phyloP scores from a whole-genome alignment of 2,888 invertebrate species.

The Drosophila anceps region DNA sequence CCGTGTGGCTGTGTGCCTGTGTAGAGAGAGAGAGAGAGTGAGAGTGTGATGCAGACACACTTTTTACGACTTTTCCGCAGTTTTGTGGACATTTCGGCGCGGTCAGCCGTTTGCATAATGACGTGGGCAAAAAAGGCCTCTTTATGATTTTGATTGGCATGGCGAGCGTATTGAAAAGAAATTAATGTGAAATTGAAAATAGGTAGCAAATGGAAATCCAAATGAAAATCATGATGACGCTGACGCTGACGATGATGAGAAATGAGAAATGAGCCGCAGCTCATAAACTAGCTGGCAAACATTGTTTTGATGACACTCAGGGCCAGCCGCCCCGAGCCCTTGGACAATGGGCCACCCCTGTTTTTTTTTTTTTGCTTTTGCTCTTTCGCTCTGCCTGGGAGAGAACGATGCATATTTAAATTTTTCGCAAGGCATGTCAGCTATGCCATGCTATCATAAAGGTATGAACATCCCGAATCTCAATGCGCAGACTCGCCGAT shows the following conservation, averaged over 20 bases:
- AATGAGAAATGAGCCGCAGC: constrained; percentile 65
- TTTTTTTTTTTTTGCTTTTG: neutral
- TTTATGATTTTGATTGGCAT: constrained; percentile 49
- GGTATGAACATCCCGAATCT: constrained; percentile 45
- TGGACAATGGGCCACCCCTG: constrained; percentile 52
- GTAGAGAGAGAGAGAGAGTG: neutral
- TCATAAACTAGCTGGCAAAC: constrained; percentile 78
- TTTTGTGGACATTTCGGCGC: constrained; percentile 67
- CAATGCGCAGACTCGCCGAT: constrained; percentile 36
- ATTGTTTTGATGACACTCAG: constrained; percentile 80
- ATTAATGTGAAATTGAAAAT: constrained; percentile 78
- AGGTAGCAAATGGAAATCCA: constrained; percentile 23
- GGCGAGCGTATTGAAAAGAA: constrained; percentile 63
- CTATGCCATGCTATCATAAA: constrained; percentile 44
- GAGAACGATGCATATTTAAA: constrained; percentile 64
- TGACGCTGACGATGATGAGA: constrained; percentile 31
- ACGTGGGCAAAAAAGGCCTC: constrained; percentile 46
- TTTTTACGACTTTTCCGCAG: constrained; percentile 70
- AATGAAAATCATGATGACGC: constrained; percentile 26
- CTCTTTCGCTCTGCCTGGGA: constrained; percentile 13
- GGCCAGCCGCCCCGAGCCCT: constrained; percentile 53
- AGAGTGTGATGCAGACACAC: constrained; percentile 40
- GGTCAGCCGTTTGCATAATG: constrained; percentile 66
- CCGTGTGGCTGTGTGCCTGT: too few relatives aligned
- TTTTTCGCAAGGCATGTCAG: constrained; percentile 65